Evolutionary conservation across 2,797 vertebrate genomes (phyloP), one percentile per base, ranked within the genome.

Genomic region (Rhinatrema bivittatum): DNA sequence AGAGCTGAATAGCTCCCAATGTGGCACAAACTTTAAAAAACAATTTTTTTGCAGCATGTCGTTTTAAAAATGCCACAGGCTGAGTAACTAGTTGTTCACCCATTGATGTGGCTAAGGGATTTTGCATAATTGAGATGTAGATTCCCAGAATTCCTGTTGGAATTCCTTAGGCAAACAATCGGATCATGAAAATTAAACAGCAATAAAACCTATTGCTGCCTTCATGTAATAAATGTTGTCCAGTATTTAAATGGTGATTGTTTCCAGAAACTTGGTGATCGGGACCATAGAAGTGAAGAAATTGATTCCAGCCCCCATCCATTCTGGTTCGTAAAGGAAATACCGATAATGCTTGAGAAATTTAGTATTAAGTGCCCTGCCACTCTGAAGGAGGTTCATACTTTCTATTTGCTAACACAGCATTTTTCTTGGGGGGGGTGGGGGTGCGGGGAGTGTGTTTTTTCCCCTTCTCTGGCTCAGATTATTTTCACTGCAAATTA

Each of bases 401-500:
- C 54, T 36, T 60, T 78, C 36, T 53, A 12, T 74, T 70, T 72
- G 67, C 71, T 74, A 71, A 60, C 33, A 32, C 11, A 38, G 60
- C 63, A 61, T 49, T 68, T 52, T 28, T 36, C 31, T 2, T 2
- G n/a, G 39, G 68, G 65, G 49, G n/a, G n/a, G n/a, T n/a, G n/a
- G n/a, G n/a, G n/a, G n/a, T 27, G 18, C 32, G 44, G 51, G n/a
- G n/a, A n/a, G n/a, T n/a, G n/a, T n/a, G n/a, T n/a, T n/a, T n/a
- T n/a, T n/a, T n/a, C n/a, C 42, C 63, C 71, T 73, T 55, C 32
- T 39, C 19, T 60, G 35, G n/a, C 36, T 34, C 22, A 56, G 56
- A 49, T 72, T 76, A 60, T 67, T 76, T 80, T 76, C 53, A 59
- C 50, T 52, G 29, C 31, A 56, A 63, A 60, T 85, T 87, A 90